These are phyloP conservation scores for Hypomecis atomaria DNA, from an alignment of 2,888 invertebrate genomes.

Conservation along the genomic window DNA sequence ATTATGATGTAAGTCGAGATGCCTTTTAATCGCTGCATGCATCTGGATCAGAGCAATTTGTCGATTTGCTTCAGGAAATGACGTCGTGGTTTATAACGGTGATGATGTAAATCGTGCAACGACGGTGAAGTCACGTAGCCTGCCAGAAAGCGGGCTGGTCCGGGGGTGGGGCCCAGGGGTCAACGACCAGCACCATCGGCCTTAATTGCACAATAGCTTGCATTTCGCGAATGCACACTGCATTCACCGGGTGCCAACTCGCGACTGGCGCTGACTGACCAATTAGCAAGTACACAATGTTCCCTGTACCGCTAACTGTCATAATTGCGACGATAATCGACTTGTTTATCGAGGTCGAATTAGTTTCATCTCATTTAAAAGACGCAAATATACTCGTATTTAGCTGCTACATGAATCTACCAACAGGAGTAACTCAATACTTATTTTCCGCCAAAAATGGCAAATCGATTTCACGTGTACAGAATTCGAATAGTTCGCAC, in stretches of 20 bases:
- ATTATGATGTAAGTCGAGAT: conserved; percentile 15
- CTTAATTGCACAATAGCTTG: conserved; percentile 72
- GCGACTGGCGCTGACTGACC: conserved; percentile 43
- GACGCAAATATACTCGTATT: conserved; percentile 3
- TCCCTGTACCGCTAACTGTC: conserved; percentile 32
- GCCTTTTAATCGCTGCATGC: conserved; percentile 8
- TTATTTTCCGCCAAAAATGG: no score
- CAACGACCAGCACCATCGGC: conserved; percentile 59
- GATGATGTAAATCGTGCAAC: conserved; percentile 65
- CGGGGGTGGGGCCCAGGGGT: conserved; percentile 60
- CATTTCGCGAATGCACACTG: conserved; percentile 53
- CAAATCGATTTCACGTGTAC: no score
- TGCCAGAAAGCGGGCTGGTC: conserved; percentile 43
- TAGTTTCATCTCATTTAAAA: conserved; percentile 28
- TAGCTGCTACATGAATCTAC: background rate
- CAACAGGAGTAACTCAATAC: background rate
- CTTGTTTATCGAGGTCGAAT: conserved; percentile 37
- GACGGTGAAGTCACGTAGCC: conserved; percentile 72
- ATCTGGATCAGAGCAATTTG: conserved; percentile 28
- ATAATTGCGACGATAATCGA: conserved; percentile 47
- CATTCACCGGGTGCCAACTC: conserved; percentile 48
- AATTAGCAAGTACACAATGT: conserved; percentile 44
- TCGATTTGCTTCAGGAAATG: conserved; percentile 25
- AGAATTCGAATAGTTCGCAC: no score
- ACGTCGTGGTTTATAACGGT: conserved; percentile 43